Percentiles rank a stretch among this genome's conserved stretches.
phyloP scores from a whole-genome alignment of 2,113 vertebrate species.

The Istiophorus platypterus region DNA sequence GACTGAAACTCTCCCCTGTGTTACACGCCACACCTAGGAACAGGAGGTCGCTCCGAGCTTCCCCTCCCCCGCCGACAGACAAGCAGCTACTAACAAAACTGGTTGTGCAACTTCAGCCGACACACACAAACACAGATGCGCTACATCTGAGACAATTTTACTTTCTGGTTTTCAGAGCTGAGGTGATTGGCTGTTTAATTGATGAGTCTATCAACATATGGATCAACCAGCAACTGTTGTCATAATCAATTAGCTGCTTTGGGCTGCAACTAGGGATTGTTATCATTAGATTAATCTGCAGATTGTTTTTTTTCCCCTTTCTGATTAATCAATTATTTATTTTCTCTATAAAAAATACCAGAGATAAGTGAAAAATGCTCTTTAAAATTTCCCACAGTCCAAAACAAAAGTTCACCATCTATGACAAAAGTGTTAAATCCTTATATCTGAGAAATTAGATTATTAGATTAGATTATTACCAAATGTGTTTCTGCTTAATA shows the following conservation, averaged over 20 bases:
- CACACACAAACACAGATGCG: neutral
- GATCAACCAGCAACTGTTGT: neutral
- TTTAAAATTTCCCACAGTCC: neutral
- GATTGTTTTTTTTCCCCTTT: too few species aligned
- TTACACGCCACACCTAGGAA: slow-evolving; percentile 80
- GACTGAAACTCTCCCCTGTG: slow-evolving; percentile 25
- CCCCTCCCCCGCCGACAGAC: slow-evolving; percentile 44
- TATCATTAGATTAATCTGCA: neutral
- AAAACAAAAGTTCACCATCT: too few species aligned
- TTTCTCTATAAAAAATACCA: too few species aligned
- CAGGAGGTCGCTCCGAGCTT: neutral
- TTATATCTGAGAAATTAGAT: too few species aligned
- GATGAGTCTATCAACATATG: neutral
- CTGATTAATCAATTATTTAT: too few species aligned
- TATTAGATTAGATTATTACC: too few species aligned
- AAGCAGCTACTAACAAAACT: too few species aligned
- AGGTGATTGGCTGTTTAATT: neutral
- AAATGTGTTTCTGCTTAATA: too few species aligned
- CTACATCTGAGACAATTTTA: too few species aligned
- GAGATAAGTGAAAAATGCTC: too few species aligned
- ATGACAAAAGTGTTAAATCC: too few species aligned
- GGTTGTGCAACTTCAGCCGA: too few species aligned
- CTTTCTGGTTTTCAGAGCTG: neutral
- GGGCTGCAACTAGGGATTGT: neutral
- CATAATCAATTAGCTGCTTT: neutral